Base-by-base conservation (phyloP, 2,888 invertebrate genomes). In the Drosophila melanosoma region DNA sequence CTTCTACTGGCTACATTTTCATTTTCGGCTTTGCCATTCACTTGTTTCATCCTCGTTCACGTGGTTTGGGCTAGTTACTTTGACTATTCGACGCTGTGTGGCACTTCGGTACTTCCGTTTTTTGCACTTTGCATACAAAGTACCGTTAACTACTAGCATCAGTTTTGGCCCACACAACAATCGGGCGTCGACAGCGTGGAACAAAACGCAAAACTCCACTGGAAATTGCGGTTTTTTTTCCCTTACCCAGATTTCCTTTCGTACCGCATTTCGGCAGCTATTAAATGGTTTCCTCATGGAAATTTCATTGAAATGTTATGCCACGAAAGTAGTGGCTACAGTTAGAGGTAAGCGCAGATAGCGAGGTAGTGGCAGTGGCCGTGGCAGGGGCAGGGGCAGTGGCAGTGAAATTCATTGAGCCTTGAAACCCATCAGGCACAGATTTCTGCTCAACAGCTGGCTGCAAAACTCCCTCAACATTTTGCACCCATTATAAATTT, bases 111-210 rank as follows among this genome's bases (percentile, higher is more conserved):
- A 74, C 76, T 87, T 89, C 80, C 76, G 76, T 78, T 89, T 87
- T 90, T 88, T 86, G 85, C 90, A 91, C 86, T 91, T 91, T 91
- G 91, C 91, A 91, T 91, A 91, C 85, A 91, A 91, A 91, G 91
- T 90, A 82, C 82, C 87, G 82, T 90, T 90, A 89, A 91, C 88
- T 87, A 86, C 82, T 82, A 72, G 89, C 82, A 87, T 80, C 87
- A 83, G 81, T 87, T 83, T 81, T 79, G 67, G 38, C 65, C 75
- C 83, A 67, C 75, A 87, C 81, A 83, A 86, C 87, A 89, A 78
- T 71, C 58, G 32, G 17, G 63, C 52, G 15, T 10, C 6, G 23
- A 20, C 17, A 20, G 23, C 11, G 17, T 17, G 54, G 29, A 8
- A 36, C 23, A 15, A 45, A 11, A 15, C 15, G 35, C 23, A 10